phyloP scores from a whole-genome alignment of 2,113 vertebrate species.

The Paramisgurnus dabryanus region DNA sequence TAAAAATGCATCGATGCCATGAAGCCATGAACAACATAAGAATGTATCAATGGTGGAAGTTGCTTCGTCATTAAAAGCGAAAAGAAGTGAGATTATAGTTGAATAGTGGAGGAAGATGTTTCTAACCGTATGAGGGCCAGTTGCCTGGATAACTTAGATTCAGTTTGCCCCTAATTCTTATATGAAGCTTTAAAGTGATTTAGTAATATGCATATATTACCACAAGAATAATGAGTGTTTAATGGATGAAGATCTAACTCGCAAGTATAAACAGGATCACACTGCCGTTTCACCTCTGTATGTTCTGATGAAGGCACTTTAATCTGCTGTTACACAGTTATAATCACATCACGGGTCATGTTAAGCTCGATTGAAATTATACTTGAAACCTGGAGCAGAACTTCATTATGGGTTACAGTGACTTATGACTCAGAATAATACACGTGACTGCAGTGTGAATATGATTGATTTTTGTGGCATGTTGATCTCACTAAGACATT shows the following conservation, averaged over 20 bases:
- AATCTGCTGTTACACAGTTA: not conserved
- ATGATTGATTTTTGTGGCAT: not conserved
- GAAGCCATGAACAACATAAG: slow-evolving; percentile 33
- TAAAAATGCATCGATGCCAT: slow-evolving; percentile 28
- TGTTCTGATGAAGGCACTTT: slow-evolving; percentile 29
- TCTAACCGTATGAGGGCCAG: not conserved
- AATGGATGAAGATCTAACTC: slow-evolving; percentile 8
- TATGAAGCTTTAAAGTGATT: not conserved
- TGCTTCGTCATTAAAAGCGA: slow-evolving; percentile 8
- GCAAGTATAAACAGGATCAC: not conserved
- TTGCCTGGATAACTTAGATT: not conserved
- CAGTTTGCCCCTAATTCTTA: slow-evolving; percentile 1
- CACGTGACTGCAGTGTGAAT: slow-evolving; percentile 23
- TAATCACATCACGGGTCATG: not conserved
- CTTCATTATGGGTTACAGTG: not conserved
- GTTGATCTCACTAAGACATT: slow-evolving; percentile 16
- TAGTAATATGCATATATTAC: not conserved
- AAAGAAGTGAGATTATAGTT: not conserved
- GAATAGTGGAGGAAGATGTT: not conserved
- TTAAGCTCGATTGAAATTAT: not conserved
- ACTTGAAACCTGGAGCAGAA: slow-evolving; percentile 21
- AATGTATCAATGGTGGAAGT: slow-evolving; percentile 37
- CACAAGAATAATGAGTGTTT: not conserved
- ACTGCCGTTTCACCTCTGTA: slow-evolving; percentile 17
- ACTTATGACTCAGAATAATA: slow-evolving; percentile 20